These are phyloP conservation scores for Sinodicranocentrus sp. DNA, from an alignment of 2,888 invertebrate genomes.

Conservation along the genomic window DNA sequence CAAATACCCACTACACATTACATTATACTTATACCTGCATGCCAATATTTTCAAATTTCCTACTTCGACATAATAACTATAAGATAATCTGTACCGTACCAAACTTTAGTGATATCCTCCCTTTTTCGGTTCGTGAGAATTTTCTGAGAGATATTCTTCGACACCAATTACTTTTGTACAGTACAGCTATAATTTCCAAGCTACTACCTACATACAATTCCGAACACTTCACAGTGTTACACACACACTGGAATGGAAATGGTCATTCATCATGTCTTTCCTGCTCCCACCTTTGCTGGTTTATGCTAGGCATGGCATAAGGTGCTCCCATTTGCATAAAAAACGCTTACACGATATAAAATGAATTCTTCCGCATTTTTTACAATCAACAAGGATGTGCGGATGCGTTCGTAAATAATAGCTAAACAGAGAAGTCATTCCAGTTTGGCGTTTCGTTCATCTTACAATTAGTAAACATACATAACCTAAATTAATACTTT, in stretches of 20 bases:
- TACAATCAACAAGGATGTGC: slow-evolving; percentile 32
- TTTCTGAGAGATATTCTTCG: slow-evolving; percentile 28
- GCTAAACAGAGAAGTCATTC: background rate
- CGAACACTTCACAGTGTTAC: too few relatives aligned
- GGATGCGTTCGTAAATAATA: background rate
- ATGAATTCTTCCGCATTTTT: slow-evolving; percentile 49
- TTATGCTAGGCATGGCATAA: too few relatives aligned
- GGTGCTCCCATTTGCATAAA: too few relatives aligned
- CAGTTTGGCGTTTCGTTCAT: background rate
- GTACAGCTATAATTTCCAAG: slow-evolving; percentile 31
- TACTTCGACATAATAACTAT: too few relatives aligned
- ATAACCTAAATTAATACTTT: background rate
- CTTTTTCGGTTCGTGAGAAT: slow-evolving; percentile 47
- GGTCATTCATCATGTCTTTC: background rate
- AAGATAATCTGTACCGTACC: too few relatives aligned
- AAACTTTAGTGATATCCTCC: too few relatives aligned
- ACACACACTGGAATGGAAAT: background rate
- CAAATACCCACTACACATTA: too few relatives aligned
- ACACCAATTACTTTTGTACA: slow-evolving; percentile 21
- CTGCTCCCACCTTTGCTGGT: background rate
- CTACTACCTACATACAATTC: background rate
- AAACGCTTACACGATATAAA: too few relatives aligned
- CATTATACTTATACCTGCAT: too few relatives aligned
- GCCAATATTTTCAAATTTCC: too few relatives aligned
- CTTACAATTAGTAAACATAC: background rate